Percentiles rank a stretch among this genome's conserved stretches.
Conservation (phyloP, 2,113 vertebrate genomes). For the Ptilonorhynchus violaceus region DNA sequence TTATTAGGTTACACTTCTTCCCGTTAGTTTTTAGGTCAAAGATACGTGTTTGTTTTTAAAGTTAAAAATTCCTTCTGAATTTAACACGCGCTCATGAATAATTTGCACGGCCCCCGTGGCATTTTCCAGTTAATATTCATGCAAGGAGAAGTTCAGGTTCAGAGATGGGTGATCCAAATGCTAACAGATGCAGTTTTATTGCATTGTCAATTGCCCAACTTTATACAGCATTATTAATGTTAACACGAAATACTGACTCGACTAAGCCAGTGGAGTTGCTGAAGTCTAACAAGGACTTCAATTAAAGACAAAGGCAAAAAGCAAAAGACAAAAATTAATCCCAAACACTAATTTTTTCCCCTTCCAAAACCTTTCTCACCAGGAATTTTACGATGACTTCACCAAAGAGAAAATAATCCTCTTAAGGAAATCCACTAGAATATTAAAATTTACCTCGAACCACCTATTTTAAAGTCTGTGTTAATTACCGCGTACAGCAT, state of each 20-base stretch:
- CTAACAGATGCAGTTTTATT: neutral
- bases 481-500: neutral
- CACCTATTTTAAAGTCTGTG: neutral
- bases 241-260: neutral
- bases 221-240: neutral
- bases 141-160: neutral
- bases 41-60: neutral
- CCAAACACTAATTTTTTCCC: neutral
- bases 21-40: slow-evolving; percentile 5
- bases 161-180: neutral
- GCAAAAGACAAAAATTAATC: neutral
- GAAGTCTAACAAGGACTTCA: neutral
- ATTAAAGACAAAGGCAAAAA: neutral
- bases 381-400: neutral
- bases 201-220: neutral
- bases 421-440: neutral
- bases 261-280: neutral
- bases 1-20: neutral
- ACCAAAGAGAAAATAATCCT: neutral
- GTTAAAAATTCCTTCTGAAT: slow-evolving; percentile 24
- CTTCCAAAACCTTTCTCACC: neutral
- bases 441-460: neutral
- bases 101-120: neutral
- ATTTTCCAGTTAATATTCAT: slow-evolving; percentile 29
- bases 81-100: neutral